Evolutionary conservation across 2,888 invertebrate species (phyloP).

Genomic region (Eupithecia vulgata): DNA sequence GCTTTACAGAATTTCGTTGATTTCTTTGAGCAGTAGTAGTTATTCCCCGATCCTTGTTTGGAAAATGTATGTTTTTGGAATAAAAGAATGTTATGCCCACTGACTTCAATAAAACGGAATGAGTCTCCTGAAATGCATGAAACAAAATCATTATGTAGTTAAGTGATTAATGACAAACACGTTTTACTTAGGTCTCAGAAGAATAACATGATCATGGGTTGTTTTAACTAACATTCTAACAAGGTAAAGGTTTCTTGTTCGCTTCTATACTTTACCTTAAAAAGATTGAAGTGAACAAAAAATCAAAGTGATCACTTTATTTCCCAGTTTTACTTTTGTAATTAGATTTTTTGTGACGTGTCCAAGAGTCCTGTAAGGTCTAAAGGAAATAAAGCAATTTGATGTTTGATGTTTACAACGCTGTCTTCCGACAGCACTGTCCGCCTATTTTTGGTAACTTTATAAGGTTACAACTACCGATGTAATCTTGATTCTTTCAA

Average conservation of each 20-base stretch:
- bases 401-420: too few species aligned
- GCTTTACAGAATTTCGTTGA: slow-evolving; percentile 8
- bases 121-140: slow-evolving; percentile 12
- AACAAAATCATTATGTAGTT: neutral
- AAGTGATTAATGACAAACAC: neutral
- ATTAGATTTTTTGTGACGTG: too few species aligned
- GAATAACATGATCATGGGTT: neutral
- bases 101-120: slow-evolving; percentile 18
- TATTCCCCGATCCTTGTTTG: slow-evolving; percentile 17
- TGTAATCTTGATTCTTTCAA: neutral
- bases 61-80: slow-evolving; percentile 44
- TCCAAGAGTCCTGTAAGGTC: too few species aligned
- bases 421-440: neutral
- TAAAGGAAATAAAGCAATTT: too few species aligned
- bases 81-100: slow-evolving; percentile 25
- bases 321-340: too few species aligned
- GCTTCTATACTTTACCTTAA: too few species aligned
- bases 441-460: neutral
- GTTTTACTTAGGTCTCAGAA: neutral
- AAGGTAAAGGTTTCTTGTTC: too few species aligned
- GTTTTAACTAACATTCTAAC: too few species aligned
- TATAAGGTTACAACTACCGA: neutral
- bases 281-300: too few species aligned
- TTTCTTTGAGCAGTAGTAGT: slow-evolving; percentile 41
- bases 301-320: too few species aligned